phyloP scores from a whole-genome alignment of 2,888 invertebrate genomes.

The Drosophila nr. perissopoda region DNA sequence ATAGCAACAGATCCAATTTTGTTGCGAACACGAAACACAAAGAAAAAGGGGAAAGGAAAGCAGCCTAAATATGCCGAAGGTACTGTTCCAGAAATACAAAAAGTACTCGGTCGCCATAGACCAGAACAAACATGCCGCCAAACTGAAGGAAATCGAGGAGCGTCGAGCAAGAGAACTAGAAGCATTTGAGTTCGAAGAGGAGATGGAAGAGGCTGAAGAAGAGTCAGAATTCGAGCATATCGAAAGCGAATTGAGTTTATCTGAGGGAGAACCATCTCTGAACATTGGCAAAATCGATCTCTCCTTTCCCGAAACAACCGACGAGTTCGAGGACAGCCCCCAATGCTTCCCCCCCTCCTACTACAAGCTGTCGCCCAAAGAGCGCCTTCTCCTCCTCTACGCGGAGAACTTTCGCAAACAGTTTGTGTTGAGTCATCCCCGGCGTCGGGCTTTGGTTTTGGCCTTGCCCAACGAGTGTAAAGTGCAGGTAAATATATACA shows the following conservation, averaged over 20 bases:
- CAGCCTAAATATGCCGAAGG: slow-evolving; percentile 54
- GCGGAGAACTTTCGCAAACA: slow-evolving; percentile 92
- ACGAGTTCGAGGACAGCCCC: slow-evolving; percentile 81
- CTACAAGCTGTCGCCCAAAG: slow-evolving; percentile 88
- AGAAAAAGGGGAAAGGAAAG: slow-evolving; percentile 1
- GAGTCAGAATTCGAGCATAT: slow-evolving; percentile 39
- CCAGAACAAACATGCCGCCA: slow-evolving; percentile 51
- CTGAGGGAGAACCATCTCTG: slow-evolving; percentile 65
- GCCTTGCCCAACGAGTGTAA: slow-evolving; percentile 92
- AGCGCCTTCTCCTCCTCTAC: slow-evolving; percentile 89
- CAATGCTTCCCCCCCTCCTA: slow-evolving; percentile 89
- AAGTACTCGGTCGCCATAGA: slow-evolving; percentile 46
- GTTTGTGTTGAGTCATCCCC: slow-evolving; percentile 87
- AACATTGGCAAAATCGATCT: slow-evolving; percentile 81
- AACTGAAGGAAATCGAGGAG: slow-evolving; percentile 69
- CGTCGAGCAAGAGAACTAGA: slow-evolving; percentile 10
- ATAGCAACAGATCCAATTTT: slow-evolving; percentile 50
- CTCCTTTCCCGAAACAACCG: slow-evolving; percentile 81
- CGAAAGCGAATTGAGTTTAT: slow-evolving; percentile 52
- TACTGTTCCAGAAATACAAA: slow-evolving; percentile 51
- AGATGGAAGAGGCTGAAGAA: slow-evolving; percentile 31
- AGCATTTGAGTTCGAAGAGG: slow-evolving; percentile 34
- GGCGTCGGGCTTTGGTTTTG: slow-evolving; percentile 89
- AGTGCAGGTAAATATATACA: slow-evolving; percentile 87
- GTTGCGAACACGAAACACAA: slow-evolving; percentile 41